Evolutionary conservation across 2,888 invertebrate genomes (phyloP).

Genomic region (Blomia tropicalis): DNA sequence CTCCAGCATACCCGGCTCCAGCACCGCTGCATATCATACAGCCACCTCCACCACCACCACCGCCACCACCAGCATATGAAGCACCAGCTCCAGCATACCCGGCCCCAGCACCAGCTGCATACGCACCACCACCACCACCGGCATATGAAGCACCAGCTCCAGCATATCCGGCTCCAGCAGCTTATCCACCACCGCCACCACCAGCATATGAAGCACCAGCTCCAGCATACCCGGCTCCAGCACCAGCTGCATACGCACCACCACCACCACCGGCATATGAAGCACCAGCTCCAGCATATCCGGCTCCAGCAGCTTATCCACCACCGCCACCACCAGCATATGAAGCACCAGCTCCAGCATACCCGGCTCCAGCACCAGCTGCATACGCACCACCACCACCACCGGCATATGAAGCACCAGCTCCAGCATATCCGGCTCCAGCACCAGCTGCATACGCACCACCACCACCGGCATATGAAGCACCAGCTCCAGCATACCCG

Average conservation of each 20-base stretch:
- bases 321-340: neutral
- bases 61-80: neutral
- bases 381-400: neutral
- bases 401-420: neutral
- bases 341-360: neutral
- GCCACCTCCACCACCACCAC: neutral
- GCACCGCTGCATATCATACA: neutral
- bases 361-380: constrained; percentile 3
- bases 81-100: constrained; percentile 8
- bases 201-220: neutral
- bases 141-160: neutral
- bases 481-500: constrained; percentile 11
- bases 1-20: constrained; percentile 1
- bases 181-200: neutral
- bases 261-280: neutral
- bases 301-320: neutral
- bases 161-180: neutral
- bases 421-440: constrained; percentile 17
- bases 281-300: neutral
- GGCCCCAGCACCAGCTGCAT: constrained; percentile 1
- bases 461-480: constrained; percentile 16
- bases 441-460: neutral
- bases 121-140: neutral
- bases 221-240: neutral
- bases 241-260: neutral